Conservation (phyloP, 2,797 vertebrate genomes). For the Malacoctenus gilli region DNA sequence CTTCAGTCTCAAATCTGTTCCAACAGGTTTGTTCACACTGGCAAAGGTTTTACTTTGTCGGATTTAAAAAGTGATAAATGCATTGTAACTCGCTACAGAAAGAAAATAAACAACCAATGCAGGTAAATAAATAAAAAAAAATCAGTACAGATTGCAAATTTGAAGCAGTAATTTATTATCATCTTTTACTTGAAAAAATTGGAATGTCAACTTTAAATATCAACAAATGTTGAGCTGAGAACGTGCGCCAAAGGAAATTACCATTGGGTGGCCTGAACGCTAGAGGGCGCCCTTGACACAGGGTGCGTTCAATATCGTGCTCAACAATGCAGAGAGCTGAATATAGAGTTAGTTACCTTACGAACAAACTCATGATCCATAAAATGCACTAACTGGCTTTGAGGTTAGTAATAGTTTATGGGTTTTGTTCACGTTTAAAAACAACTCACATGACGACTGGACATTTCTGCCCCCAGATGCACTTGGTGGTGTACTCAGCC, state of each 20-base stretch:
- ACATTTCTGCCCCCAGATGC: slow-evolving; percentile 96
- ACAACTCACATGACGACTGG: slow-evolving; percentile 89
- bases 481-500: slow-evolving; percentile 93
- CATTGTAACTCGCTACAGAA: too few relatives aligned
- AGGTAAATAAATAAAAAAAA: too few relatives aligned
- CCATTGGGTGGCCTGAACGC: slow-evolving; percentile 43
- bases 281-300: slow-evolving; percentile 68
- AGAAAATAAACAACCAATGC: too few relatives aligned
- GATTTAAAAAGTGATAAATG: too few relatives aligned
- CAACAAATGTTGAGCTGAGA: neutral
- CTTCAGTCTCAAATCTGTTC: neutral
- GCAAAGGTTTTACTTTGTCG: too few relatives aligned
- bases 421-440: neutral
- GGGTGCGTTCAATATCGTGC: neutral
- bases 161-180: too few relatives aligned
- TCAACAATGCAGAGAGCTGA: neutral
- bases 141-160: too few relatives aligned
- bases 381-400: too few relatives aligned
- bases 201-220: too few relatives aligned
- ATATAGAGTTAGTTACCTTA: neutral
- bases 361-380: neutral
- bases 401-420: neutral
- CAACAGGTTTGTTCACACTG: too few relatives aligned
- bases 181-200: too few relatives aligned
- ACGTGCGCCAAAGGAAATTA: neutral